Percentiles rank a stretch among this genome's conserved stretches.
Evolutionary conservation across 2,888 invertebrate species (phyloP).

Genomic region (Myopa testacea): DNA sequence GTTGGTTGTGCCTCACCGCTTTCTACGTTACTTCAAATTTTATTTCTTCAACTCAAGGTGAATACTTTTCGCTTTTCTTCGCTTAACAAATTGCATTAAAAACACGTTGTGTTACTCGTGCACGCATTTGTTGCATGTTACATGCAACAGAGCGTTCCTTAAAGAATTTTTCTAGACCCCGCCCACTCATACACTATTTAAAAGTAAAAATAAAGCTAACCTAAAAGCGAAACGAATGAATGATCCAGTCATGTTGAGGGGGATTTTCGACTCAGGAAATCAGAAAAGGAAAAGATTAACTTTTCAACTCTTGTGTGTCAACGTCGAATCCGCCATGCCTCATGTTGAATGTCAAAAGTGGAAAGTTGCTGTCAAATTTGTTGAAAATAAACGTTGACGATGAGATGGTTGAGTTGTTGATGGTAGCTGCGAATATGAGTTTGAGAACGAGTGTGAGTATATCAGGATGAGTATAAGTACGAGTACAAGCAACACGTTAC

Average conservation of each 20-base stretch:
- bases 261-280: no score
- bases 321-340: background rate
- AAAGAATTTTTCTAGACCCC: constrained; percentile 9
- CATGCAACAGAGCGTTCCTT: constrained; percentile 37
- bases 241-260: background rate
- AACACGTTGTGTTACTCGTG: background rate
- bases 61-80: constrained; percentile 9
- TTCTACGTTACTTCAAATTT: background rate
- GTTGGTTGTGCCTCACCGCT: background rate
- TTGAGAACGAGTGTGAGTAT: no score
- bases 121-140: constrained; percentile 25
- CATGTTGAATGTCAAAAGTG: constrained; percentile 29
- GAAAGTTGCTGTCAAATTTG: background rate
- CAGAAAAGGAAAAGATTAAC: constrained; percentile 1
- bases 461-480: background rate
- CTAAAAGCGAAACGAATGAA: background rate
- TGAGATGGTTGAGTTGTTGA: no score
- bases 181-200: constrained; percentile 2
- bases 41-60: constrained; percentile 29
- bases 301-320: background rate
- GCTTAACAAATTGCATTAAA: constrained; percentile 26
- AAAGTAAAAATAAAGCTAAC: background rate
- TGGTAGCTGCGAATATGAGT: no score
- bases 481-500: no score
- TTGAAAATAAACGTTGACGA: background rate